Percentiles rank a stretch among this genome's conserved stretches.
These are phyloP conservation scores for Epizoanthus stellaris DNA, from an alignment of 92 coral and sea anemone genomes.

Conservation along the genomic window DNA sequence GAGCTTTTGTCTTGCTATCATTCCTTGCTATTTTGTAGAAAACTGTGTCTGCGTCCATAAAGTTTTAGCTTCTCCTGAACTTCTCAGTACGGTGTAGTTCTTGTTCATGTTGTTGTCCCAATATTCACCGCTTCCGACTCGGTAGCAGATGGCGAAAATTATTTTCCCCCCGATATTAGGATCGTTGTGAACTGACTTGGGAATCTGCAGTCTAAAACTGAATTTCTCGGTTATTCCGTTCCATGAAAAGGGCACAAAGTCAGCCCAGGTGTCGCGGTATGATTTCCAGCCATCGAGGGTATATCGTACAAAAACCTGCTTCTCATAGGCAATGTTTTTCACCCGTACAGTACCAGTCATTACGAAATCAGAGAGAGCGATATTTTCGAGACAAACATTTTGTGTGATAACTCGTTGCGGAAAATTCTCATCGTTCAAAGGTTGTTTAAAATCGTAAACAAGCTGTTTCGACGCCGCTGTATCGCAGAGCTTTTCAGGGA, in stretches of 20 bases:
- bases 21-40: background rate
- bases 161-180: conserved; percentile 59
- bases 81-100: conserved; percentile 69
- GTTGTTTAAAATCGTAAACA: conserved; percentile 65
- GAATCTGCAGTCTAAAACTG: conserved; percentile 70
- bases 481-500: background rate
- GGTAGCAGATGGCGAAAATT: conserved; percentile 77
- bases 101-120: conserved; percentile 85
- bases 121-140: conserved; percentile 69
- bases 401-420: conserved; percentile 58
- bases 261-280: conserved; percentile 79
- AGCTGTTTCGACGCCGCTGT: conserved; percentile 1
- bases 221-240: conserved; percentile 81
- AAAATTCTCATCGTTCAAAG: conserved; percentile 61
- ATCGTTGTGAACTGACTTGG: conserved; percentile 57
- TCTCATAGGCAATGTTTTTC: conserved; percentile 77
- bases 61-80: background rate
- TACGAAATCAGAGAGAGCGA: conserved; percentile 74
- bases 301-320: conserved; percentile 81
- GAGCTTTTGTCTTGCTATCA: background rate
- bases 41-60: conserved; percentile 1
- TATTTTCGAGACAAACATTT: conserved; percentile 89
- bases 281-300: conserved; percentile 78
- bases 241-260: conserved; percentile 80
- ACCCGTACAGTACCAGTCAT: conserved; percentile 88